Base-by-base conservation (phyloP, 64 coral and sea anemone species). In the Anthopleura sola region DNA sequence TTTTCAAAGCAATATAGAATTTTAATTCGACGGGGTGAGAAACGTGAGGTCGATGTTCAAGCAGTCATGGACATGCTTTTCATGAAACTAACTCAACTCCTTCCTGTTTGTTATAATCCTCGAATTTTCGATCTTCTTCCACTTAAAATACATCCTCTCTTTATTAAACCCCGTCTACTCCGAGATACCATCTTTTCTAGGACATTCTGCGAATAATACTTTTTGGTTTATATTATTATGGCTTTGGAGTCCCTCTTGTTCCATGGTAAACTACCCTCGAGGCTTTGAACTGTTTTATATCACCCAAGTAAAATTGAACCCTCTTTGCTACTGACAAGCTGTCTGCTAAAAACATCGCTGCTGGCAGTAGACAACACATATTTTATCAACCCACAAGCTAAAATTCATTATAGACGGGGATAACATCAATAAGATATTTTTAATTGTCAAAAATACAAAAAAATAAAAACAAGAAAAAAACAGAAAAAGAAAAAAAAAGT, bases 31-130 rank as follows among this genome's bases (percentile, higher is more conserved):
- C 24, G 56, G 7, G 21, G 23, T 8, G 60, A 51, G 3, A 44
- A 71, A 26, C 47, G 26, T 88, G 55, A 50, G 55, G 36, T 17
- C n/a, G 12, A 46, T n/a, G 12, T 75, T 78, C 23, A 60, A 47
- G n/a, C 32, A 36, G 36, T 60, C 40, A 1, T 28, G 57, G 79
- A 82, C 31, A 58, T 36, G 18, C 11, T 74, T 57, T 78, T 34
- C 66, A 71, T 71, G 34, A 71, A 71, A 71, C 66, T 71, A 71
- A 71, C 66, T 71, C 66, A 9, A 32, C 29, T 71, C n/a, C 29
- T 71, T 71, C 29, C 66, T 71, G 26, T 71, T 29, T 71, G 8
- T 14, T 71, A 15, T 71, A 71, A 33, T 71, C 10, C 66, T 71
- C 50, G 29, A 71, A 71, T 71, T 71, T 16, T 71, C 66, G 14